A percentile compares a stretch with the other conserved stretches of the same genome.
These are phyloP conservation scores for Castor canadensis DNA, from an alignment of 2,113 vertebrate genomes.

Conservation along the genomic window DNA sequence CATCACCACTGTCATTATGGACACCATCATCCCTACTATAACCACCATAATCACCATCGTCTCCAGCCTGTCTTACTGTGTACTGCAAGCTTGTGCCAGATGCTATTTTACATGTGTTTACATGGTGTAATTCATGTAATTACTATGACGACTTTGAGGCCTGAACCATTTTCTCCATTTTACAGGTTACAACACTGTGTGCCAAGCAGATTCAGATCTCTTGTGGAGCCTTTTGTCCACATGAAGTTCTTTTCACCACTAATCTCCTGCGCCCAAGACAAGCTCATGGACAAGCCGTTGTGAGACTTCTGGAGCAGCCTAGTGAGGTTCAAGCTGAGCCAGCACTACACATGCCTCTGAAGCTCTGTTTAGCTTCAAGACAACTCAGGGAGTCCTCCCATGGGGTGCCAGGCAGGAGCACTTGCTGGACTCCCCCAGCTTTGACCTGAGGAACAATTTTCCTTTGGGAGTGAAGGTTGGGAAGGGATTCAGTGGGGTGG, in stretches of 20 bases:
- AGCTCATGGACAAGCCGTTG: fast-evolving
- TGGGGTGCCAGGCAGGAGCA: fast-evolving
- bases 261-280: background rate
- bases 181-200: fast-evolving
- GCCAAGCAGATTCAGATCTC: background rate
- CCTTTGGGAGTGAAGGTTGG: no score
- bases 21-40: fast-evolving
- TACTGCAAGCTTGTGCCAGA: fast-evolving
- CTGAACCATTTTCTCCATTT: fast-evolving
- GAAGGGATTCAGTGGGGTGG: fast-evolving
- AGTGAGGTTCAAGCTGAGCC: background rate
- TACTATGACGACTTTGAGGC: no score
- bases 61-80: background rate
- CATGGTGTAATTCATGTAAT: fast-evolving
- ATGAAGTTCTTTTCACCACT: background rate
- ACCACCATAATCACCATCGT: background rate
- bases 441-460: background rate
- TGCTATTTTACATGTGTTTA: no score
- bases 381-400: background rate
- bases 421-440: fast-evolving
- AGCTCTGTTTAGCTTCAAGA: fast-evolving
- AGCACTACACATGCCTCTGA: background rate
- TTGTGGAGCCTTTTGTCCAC: background rate
- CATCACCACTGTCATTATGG: background rate
- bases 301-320: background rate